Base-by-base conservation (phyloP, 2,113 vertebrate genomes). In the Calonectris borealis region DNA sequence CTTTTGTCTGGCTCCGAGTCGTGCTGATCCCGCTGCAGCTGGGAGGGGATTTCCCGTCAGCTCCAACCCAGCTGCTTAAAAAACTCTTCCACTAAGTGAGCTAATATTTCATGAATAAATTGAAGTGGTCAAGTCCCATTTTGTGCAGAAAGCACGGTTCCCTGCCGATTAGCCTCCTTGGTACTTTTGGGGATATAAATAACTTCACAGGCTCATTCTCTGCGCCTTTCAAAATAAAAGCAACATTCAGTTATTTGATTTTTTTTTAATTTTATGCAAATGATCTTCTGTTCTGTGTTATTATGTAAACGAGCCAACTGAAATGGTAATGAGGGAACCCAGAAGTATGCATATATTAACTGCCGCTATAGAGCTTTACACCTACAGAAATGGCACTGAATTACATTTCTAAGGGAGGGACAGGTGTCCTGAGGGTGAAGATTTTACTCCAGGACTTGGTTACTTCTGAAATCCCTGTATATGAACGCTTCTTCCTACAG, bases 301-400 rank as follows among this genome's bases (percentile, higher is more conserved):
- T 97, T 97, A 95, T 95, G 96, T 94, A 97, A 97, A 90, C 69
- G 96, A 97, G 90, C 79, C 88, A 97, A 97, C 96, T 95, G 95
- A 95, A 81, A 95, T 88, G 94, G 91, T 95, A 96, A 96, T 79
- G 77, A 97, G 83, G 94, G 90, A 93, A 73, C 89, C 81, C 94
- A 36, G 95, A 96, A 93, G 95, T 22, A 96, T 96, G 97, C 96
- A 97, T 97, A 85, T 2, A 95, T 97, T 96, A 97, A 54, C 89
- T 77, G 91, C 89, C 5, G 49, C 95, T 20, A 9, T 26, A 65
- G 78, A 85, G 91, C 83, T 87, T 40, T 52, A 38, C 97, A 95
- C 98, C 98, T 97, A 96, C 97, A 60, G 95, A 24, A 82, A 65
- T 32, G 84, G 96, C 89, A 69, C 94, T 31, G 65, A 83, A 79